phyloP scores from a whole-genome alignment of 2,888 invertebrate species.

The Ormyrus thymus region DNA sequence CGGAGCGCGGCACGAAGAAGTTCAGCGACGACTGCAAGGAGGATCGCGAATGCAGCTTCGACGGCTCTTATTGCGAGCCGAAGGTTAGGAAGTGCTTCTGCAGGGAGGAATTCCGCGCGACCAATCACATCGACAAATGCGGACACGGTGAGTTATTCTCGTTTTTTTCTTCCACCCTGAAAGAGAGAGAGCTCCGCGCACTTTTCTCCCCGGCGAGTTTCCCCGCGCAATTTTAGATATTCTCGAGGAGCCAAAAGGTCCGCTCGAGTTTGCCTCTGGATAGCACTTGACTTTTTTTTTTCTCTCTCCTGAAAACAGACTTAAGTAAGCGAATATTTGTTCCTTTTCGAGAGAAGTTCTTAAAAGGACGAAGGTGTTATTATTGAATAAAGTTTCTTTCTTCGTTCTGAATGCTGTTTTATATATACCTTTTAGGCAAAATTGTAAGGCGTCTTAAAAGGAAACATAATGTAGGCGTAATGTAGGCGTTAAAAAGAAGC shows the following conservation, averaged over 20 bases:
- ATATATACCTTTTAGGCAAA: too few relatives aligned
- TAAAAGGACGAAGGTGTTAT: too few relatives aligned
- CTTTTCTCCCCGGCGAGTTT: background rate
- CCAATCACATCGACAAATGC: conserved; percentile 91
- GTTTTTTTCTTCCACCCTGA: background rate
- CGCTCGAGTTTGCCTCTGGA: conserved; percentile 19
- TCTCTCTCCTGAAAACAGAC: too few relatives aligned
- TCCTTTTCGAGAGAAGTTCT: too few relatives aligned
- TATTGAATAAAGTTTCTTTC: too few relatives aligned
- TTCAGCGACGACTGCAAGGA: conserved; percentile 86
- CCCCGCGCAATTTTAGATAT: background rate
- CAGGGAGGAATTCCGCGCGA: conserved; percentile 83
- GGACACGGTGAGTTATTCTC: conserved; percentile 87
- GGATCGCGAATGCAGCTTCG: conserved; percentile 85
- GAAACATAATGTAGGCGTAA: too few relatives aligned
- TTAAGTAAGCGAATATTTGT: too few relatives aligned
- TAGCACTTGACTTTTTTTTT: too few relatives aligned
- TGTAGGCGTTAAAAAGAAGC: too few relatives aligned
- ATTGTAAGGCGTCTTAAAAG: too few relatives aligned
- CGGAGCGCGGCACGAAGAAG: conserved; percentile 80
- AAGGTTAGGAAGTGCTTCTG: conserved; percentile 84
- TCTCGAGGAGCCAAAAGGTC: background rate
- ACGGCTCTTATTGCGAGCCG: conserved; percentile 84
- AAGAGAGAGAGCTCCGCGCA: background rate
- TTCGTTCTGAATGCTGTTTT: too few relatives aligned